Conservation (phyloP, 30 jellyfish, hydroid and myxozoan genomes). For the Hydractinia echinata region DNA sequence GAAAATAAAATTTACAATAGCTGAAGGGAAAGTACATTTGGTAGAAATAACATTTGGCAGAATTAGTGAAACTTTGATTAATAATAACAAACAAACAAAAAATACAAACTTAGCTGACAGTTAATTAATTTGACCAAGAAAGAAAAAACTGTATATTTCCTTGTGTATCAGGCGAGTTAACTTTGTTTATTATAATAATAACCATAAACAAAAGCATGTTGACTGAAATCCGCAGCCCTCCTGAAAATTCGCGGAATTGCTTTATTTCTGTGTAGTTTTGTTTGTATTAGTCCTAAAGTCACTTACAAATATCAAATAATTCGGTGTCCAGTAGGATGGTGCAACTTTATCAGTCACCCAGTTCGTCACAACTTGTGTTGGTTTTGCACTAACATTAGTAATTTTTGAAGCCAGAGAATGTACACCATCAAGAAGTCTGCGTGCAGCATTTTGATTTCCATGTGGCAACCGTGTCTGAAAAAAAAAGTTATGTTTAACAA, state of each 20-base stretch:
- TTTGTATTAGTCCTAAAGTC: neutral
- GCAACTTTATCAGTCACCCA: conserved; percentile 98
- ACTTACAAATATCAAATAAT: conserved; percentile 77
- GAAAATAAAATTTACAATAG: too few species aligned
- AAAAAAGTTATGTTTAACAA: neutral
- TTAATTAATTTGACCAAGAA: too few species aligned
- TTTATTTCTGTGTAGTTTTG: too few species aligned
- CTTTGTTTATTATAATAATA: too few species aligned
- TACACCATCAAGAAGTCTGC: conserved; percentile 86
- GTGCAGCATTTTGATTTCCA: conserved; percentile 87
- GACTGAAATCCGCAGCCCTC: too few species aligned
- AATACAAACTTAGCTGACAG: neutral
- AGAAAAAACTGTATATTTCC: too few species aligned
- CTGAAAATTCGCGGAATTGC: too few species aligned
- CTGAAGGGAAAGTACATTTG: too few species aligned
- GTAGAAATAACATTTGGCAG: too few species aligned
- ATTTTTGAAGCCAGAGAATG: conserved; percentile 64
- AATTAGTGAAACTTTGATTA: too few species aligned
- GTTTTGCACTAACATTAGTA: conserved; percentile 91
- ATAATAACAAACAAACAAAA: neutral
- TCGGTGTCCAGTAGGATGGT: conserved; percentile 94
- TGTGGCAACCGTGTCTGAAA: conserved; percentile 64
- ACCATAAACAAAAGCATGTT: too few species aligned
- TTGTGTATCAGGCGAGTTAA: too few species aligned
- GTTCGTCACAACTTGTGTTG: conserved; percentile 87